Evolutionary conservation across 1,140 invertebrate species (phyloP).

Genomic region (Bacillus rossius): DNA sequence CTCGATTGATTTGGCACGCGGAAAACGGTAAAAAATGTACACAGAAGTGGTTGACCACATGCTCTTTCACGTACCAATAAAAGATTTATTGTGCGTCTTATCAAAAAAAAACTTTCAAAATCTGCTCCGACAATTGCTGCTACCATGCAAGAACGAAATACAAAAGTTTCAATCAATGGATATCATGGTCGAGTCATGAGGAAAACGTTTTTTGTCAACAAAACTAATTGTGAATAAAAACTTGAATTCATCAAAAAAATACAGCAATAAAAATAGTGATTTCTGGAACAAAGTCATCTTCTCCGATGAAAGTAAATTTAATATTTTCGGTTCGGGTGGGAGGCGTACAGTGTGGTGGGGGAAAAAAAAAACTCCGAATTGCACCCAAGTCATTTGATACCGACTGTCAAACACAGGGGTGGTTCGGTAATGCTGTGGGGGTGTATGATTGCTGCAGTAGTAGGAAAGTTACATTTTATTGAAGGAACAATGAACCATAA

Average conservation of each 20-base stretch:
- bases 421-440: constrained; percentile 32
- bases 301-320: constrained; percentile 30
- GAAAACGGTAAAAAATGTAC: not conserved
- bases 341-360: constrained; percentile 22
- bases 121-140: not conserved
- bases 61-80: not conserved
- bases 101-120: not conserved
- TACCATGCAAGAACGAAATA: not conserved
- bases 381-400: constrained; percentile 18
- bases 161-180: not conserved
- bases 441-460: constrained; percentile 29
- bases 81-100: not conserved
- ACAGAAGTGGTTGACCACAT: not conserved
- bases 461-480: constrained; percentile 32
- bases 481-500: constrained; percentile 32
- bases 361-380: constrained; percentile 18
- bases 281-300: constrained; percentile 8
- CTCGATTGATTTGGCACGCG: not conserved
- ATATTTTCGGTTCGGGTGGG: constrained; percentile 22
- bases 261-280: not conserved
- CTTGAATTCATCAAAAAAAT: constrained; percentile 5
- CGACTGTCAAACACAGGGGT: constrained; percentile 30
- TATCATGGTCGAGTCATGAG: not conserved
- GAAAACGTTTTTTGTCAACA: constrained; percentile 17
- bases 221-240: constrained; percentile 12